Evolutionary conservation across 2,113 vertebrate genomes (phyloP), one percentile per base, ranked within the genome.

Genomic region (Amia ocellicauda): DNA sequence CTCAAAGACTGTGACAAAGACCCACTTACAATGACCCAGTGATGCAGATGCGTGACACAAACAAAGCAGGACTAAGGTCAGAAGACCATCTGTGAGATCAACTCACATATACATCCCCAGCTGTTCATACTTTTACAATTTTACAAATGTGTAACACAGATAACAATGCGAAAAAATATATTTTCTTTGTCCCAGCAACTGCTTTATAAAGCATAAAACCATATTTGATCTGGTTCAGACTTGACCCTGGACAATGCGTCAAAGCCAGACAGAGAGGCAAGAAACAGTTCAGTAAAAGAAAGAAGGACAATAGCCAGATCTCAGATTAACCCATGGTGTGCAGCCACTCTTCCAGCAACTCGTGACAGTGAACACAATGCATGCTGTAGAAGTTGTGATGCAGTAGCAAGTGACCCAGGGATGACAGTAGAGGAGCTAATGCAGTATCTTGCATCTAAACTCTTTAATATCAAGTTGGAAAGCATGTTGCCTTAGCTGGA

Each of bases 221-320:
- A n/a, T n/a, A 59, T 41, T 70, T 71, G 71, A 63, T 51, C 53
- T 17, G 53, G 19, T 67, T 50, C 72, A 80, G 74, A 81, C 80
- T 77, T 71, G 69, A 70, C 77, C 80, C 80, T 79, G 80, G 58
- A 67, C 65, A 75, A 74, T 43, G 56, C 69, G 74, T 40, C 20
- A n/a, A 16, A 3, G 1, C 60, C 64, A 80, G 42, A 77, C 80
- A 79, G 56, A 49, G 49, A 72, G 70, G 73, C 65, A 19, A 75
- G 77, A n/a, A n/a, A n/a, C 76, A 75, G 26, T 65, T 63, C 55
- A 24, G 64, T 63, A 66, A 71, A 70, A 72, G 72, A 80, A 20
- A 24, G 78, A 73, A 70, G 78, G 71, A 70, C 77, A 83, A 86
- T 84, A 85, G 68, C 60, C 65, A 67, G 65, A 74, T 75, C 73